A percentile compares a stretch with the other conserved stretches of the same genome.
Evolutionary conservation across 2,888 invertebrate genomes (phyloP).

Genomic region (Temnothorax rugatulus): DNA sequence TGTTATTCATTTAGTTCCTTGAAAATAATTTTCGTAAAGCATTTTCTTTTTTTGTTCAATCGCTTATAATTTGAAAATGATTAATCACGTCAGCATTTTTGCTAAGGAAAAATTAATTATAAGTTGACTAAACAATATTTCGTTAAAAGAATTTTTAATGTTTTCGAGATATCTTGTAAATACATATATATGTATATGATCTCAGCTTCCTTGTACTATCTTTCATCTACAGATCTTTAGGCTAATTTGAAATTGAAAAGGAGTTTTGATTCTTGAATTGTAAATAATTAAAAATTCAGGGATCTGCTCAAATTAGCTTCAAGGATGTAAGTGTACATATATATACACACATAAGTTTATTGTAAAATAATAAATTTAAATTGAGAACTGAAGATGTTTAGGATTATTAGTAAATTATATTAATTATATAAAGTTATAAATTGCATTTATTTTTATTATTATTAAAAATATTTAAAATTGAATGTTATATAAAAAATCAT

Average conservation of each 20-base stretch:
- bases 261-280: constrained; percentile 3
- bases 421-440: constrained; percentile 25
- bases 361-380: constrained; percentile 11
- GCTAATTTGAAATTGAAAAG: constrained; percentile 13
- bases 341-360: neutral
- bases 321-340: constrained; percentile 16
- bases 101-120: neutral
- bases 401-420: constrained; percentile 20
- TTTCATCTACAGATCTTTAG: constrained; percentile 28
- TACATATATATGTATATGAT: constrained; percentile 13
- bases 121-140: neutral
- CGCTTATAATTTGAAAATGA: neutral
- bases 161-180: constrained; percentile 15
- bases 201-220: constrained; percentile 18
- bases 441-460: constrained; percentile 2
- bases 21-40: neutral
- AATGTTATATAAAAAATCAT: neutral
- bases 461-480: constrained; percentile 10
- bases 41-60: neutral
- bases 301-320: constrained; percentile 10
- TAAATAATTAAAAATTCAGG: constrained; percentile 34
- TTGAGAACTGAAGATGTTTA: neutral
- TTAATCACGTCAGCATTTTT: neutral
- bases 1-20: neutral
- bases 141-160: constrained; percentile 15